Base-by-base conservation (phyloP, 2,888 invertebrate species). In the Dicycla oo region DNA sequence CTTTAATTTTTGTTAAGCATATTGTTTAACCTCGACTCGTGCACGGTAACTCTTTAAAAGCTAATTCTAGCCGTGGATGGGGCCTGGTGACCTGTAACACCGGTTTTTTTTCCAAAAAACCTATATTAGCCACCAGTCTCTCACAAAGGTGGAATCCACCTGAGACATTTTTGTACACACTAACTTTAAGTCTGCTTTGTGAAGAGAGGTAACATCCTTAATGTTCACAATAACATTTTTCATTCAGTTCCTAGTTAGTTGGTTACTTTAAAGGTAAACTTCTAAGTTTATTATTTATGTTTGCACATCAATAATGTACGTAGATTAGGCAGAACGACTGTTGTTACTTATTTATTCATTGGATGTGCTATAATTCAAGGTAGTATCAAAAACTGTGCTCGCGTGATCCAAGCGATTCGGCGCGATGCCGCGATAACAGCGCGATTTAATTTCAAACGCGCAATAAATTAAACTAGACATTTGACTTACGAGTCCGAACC, bases 351-450 rank as follows among this genome's bases (percentile, higher is more conserved):
- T 81, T 81, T 85, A 86, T 87, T 83, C 75, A 82, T 78, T 69
- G 79, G 66, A 78, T 74, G 68, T 69, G 83, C 83, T 74, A 86
- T 86, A 86, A 85, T 83, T 86, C 85, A 86, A 84, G 80, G 87
- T 79, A 73, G 75, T 84, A 87, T 85, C 84, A 82, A 84, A 84
- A 87, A 82, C 78, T 79, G 62, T 53, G 71, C 73, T 90, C 82
- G 90, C 90, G 90, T 89, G 90, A 86, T 87, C 77, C 81, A 67
- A 80, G 71, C 78, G 75, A 88, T 87, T 83, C 81, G 75, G 77
- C 75, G 82, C 82, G 80, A 85, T 81, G 80, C 81, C 78, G 72
- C 87, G 86, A 86, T 87, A 82, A 81, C 85, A 73, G 82, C 74
- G 78, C 78, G 84, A 86, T 86, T 87, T 87, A 78, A 85, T 86